Percentiles rank a stretch among this genome's conserved stretches.
Conservation (phyloP, 1,140 invertebrate genomes). For the Drosophila sulfurigaster region DNA sequence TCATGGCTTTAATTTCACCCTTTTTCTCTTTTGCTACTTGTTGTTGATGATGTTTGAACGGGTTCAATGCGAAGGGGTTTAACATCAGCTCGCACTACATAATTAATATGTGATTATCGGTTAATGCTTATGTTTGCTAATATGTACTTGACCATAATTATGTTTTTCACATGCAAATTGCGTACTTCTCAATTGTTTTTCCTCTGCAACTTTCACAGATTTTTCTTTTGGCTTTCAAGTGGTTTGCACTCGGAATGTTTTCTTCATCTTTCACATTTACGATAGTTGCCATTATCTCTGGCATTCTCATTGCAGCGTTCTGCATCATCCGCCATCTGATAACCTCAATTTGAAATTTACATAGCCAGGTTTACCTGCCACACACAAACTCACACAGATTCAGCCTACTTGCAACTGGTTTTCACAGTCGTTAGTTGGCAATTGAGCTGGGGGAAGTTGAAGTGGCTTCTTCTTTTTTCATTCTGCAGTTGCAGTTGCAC, state of each 20-base stretch:
- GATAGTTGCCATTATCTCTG: slow-evolving; percentile 25
- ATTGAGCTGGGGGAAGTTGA: slow-evolving; percentile 1
- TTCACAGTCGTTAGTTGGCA: slow-evolving; percentile 17
- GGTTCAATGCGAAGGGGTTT: slow-evolving; percentile 29
- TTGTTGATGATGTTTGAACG: slow-evolving; percentile 21
- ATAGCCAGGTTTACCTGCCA: slow-evolving; percentile 13
- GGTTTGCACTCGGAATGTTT: not conserved
- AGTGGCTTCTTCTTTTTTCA: slow-evolving; percentile 23
- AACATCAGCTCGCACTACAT: slow-evolving; percentile 22
- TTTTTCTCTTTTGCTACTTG: slow-evolving; percentile 1
- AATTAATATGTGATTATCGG: slow-evolving; percentile 32
- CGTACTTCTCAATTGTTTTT: not conserved
- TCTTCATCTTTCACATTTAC: not conserved
- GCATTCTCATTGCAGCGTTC: slow-evolving; percentile 13
- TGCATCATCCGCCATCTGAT: slow-evolving; percentile 31
- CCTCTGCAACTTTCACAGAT: not conserved
- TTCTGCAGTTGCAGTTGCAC: too few relatives aligned
- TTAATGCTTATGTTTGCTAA: not conserved
- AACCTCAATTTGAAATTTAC: slow-evolving; percentile 30
- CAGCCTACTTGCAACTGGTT: slow-evolving; percentile 49
- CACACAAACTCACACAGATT: not conserved
- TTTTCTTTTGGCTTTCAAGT: slow-evolving; percentile 13
- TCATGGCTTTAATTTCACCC: slow-evolving; percentile 31
- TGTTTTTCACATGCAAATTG: not conserved
- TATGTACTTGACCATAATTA: not conserved